Base-by-base conservation (phyloP, 2,888 invertebrate genomes). In the Andrena minutula region DNA sequence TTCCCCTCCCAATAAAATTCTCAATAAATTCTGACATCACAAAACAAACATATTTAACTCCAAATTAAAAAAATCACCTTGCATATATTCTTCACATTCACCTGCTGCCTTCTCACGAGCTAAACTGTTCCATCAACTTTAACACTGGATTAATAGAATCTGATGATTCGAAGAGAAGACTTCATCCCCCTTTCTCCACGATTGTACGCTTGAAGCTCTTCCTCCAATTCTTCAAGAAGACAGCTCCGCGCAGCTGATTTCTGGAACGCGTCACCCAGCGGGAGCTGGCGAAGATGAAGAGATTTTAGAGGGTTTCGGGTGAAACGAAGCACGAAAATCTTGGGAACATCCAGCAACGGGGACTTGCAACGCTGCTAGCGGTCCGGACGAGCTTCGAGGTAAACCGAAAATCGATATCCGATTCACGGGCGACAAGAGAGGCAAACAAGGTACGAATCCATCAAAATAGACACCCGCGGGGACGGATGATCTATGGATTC, bases 331-430 rank as follows among this genome's bases (percentile, higher is more conserved):
- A 71, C 35, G 73, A 64, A 70, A 74, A 61, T 82, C 70, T 70
- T 23, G 20, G 20, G 70, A 66, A 41, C 41, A 76, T 74, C 41
- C 65, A 47, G 32, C 20, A 12, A 28, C 20, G 32, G 28, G 47
- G 47, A 56, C 47, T 16, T 64, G 53, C 26, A 28, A 41, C 72
- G 23, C 6, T 49, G 49, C 64, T 32, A 63, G 66, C 12, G n/a
- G 28, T 60, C 20, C 49, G 61, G 60, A 16, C 23, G 53, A 41
- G 47, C 28, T 51, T 53, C 30, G 47, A 20, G 49, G 49, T 32
- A 68, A 84, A 82, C 75, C 75, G 69, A 64, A 82, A 83, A 83
- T 83, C 82, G 82, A 83, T 83, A 83, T 70, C 65, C 73, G 82
- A 81, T 73, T 82, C 58, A 70, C 61, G 56, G 56, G 6, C 12